Base-by-base conservation (phyloP, 2,113 vertebrate species). In the Hippocampus comes region DNA sequence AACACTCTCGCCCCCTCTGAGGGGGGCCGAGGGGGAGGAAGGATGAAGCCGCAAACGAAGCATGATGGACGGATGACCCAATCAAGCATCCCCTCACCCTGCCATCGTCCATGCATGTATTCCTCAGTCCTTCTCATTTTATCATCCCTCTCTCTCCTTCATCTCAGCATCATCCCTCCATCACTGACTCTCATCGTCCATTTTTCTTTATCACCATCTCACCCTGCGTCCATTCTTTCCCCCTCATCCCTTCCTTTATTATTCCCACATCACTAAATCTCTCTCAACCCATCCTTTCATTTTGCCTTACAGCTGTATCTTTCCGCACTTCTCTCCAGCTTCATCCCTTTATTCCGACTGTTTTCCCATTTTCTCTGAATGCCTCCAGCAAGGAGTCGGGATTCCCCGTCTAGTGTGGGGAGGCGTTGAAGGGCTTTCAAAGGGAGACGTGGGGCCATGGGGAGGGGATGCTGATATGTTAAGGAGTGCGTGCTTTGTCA, bases 41-140 rank as follows among this genome's bases (percentile, higher is more conserved):
- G 78, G 79, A 78, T 70, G 61, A 83, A 88, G 83, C 82, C 53
- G 12, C 75, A 85, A 85, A 87, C 89, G 75, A 82, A 88, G 82
- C 87, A 88, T 14, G 81, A 86, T 84, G 81, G 70, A 27, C 78
- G 75, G 71, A 69, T 73, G 65, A 80, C 76, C 81, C 86, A 79
- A 84, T 86, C 80, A 68, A 78, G 79, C 71, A 53, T 12, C 64
- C 42, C 42, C 20, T 15, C 57, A 38, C 25, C 34, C 65, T 43
- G 23, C 27, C 48, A 43, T 38, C 67, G 4, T 64, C 18, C 17
- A 14, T 27, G 46, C 65, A 30, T 25, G 14, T 21, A 30, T 34
- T 30, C 3, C 42, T 49, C 4, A 9, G 23, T 14, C 12, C 21
- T 18, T 3, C 53, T n/a, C 3, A 25, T 10, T 41, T 23, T 6